Evolutionary conservation across 2,888 invertebrate species (phyloP), one percentile per base, ranked within the genome.

Genomic region (Lepidocyrtoides sp.): DNA sequence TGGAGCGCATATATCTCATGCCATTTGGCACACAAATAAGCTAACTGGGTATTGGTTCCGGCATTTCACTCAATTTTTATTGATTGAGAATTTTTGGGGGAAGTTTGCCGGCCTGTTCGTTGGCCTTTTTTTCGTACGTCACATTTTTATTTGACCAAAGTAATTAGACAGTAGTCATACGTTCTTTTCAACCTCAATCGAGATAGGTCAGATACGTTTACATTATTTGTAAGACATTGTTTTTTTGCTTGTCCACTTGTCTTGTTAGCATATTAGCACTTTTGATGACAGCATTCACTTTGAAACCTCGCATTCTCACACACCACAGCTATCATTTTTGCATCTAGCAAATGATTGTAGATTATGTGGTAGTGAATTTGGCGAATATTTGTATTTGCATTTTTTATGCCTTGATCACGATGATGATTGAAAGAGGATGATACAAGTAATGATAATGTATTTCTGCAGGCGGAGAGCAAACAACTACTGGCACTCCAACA

Each of bases 371-470:
- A 8, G 20, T 57, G 3, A 7, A 5, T 20, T 63, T 63, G 63
- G 63, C 63, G 75, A 75, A 41, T n/a, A 51, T 26, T 1, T n/a
- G 36, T 82, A 23, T 66, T 48, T 72, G 69, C 44, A 54, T 8
- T 72, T 23, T 77, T 69, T 20, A 72, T 84, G 84, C 72, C 54
- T 2, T 75, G 36, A 69, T 36, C 66, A 66, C 66, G 69, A 69
- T 7, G 26, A 75, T 20, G 60, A 87, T 48, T n/a, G n/a, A 7
- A 7, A 36, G 36, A 36, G 36, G 36, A 36, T 36, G 36, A 36
- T 7, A 79, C 54, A 54, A 63, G 77, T 75, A 20, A 79, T 77
- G 87, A 87, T 87, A 79, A 87, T 79, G 87, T 66, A 87, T 26
- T 48, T 57, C 51, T 75, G 2, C 41, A 77, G 63, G 44, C 17